phyloP scores from a whole-genome alignment of 2,888 invertebrate genomes.

The Cordilura impudica region DNA sequence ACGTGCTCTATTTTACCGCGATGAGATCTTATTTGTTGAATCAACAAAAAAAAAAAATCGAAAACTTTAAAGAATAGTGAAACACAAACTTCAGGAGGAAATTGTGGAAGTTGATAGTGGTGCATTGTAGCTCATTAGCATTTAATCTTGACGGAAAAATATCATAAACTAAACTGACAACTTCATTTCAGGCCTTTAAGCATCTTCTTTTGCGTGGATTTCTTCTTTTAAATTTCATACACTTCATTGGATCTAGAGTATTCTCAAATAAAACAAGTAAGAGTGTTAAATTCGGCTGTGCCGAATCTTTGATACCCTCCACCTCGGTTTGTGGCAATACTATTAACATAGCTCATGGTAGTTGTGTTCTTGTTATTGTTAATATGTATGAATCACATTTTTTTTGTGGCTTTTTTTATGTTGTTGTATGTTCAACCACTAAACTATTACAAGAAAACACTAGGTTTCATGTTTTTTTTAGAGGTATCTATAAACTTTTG shows the following conservation, averaged over 20 bases:
- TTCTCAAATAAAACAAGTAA: no score
- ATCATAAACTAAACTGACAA: slow-evolving; percentile 68
- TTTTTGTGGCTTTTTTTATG: no score
- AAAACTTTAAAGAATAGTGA: slow-evolving; percentile 3
- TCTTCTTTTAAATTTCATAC: slow-evolving; percentile 20
- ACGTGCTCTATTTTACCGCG: slow-evolving; percentile 31
- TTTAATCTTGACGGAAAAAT: slow-evolving; percentile 68
- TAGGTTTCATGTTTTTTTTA: no score
- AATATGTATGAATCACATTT: no score
- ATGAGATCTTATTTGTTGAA: slow-evolving; percentile 34
- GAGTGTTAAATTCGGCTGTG: no score
- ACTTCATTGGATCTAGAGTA: slow-evolving; percentile 39
- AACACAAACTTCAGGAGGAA: neutral
- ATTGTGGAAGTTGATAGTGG: slow-evolving; percentile 19
- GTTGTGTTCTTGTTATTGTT: slow-evolving; percentile 34
- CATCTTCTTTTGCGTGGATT: slow-evolving; percentile 16
- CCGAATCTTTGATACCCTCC: no score
- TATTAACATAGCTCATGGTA: no score
- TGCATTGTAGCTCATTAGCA: slow-evolving; percentile 65
- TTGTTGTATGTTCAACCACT: no score
- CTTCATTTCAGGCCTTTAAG: slow-evolving; percentile 61
- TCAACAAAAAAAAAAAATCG: neutral
- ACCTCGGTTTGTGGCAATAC: no score
- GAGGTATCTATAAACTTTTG: no score
- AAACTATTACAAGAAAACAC: no score